Conservation (phyloP, 1,140 invertebrate genomes). For the Pseudomyrmex gracilis region DNA sequence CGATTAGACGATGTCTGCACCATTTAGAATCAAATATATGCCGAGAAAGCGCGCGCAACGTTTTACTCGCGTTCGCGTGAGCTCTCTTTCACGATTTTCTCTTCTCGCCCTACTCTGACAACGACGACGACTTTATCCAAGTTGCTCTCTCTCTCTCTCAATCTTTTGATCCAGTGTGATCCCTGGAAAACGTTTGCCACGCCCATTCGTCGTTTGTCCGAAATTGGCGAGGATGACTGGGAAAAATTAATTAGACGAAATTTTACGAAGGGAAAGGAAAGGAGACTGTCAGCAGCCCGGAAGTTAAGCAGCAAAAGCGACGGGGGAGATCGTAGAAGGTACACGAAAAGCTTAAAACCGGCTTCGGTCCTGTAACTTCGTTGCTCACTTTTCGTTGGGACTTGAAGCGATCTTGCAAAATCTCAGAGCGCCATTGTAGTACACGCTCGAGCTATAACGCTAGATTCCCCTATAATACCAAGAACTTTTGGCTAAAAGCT, state of each 20-base stretch:
- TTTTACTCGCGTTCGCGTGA: constrained; percentile 29
- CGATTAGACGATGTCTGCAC: constrained; percentile 44
- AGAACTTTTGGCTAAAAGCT: constrained; percentile 61
- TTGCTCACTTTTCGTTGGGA: constrained; percentile 14
- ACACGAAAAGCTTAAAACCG: constrained; percentile 51
- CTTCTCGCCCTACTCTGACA: not conserved
- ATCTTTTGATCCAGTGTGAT: constrained; percentile 52
- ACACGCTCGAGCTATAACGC: constrained; percentile 26
- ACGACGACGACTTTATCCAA: not conserved
- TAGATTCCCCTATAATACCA: constrained; percentile 34
- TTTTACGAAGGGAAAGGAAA: constrained; percentile 52
- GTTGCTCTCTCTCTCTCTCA: constrained; percentile 56
- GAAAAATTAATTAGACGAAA: constrained; percentile 81
- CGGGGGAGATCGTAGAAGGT: constrained; percentile 15
- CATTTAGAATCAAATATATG: constrained; percentile 28
- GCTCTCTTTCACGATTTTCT: constrained; percentile 41
- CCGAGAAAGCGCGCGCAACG: constrained; percentile 38
- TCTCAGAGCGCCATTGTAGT: constrained; percentile 24
- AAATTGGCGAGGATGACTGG: constrained; percentile 75
- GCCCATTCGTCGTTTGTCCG: constrained; percentile 78
- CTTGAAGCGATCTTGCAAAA: constrained; percentile 26
- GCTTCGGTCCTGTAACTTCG: constrained; percentile 53
- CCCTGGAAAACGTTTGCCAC: constrained; percentile 71
- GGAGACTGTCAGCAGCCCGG: constrained; percentile 41
- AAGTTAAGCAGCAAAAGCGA: constrained; percentile 64